Evolutionary conservation across 2,797 vertebrate species (phyloP).

Genomic region (Acanthornis magna): DNA sequence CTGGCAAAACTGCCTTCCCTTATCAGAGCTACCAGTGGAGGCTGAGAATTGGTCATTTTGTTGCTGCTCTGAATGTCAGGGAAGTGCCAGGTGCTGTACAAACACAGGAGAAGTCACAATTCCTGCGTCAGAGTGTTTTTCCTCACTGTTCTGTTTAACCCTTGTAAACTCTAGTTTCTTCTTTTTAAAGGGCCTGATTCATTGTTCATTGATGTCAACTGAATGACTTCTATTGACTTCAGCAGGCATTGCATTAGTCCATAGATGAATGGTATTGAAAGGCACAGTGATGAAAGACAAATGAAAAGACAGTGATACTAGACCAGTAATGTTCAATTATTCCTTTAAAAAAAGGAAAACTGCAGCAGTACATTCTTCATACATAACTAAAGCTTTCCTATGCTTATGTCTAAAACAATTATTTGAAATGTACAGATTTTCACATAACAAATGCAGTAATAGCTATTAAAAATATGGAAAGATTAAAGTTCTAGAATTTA

Average conservation of each 20-base stretch:
- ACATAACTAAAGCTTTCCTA: background rate
- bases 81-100: background rate
- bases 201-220: constrained; percentile 49
- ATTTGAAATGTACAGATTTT: background rate
- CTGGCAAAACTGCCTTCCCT: background rate
- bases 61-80: background rate
- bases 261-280: constrained; percentile 61
- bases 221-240: constrained; percentile 65
- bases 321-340: background rate
- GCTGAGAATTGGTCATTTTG: background rate
- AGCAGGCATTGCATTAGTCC: constrained; percentile 44
- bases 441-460: background rate
- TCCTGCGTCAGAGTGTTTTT: background rate
- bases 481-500: background rate
- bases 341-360: background rate
- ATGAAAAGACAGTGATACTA: constrained; percentile 33
- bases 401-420: background rate
- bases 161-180: constrained; percentile 48
- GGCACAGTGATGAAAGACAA: constrained; percentile 47
- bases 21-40: background rate
- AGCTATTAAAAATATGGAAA: background rate
- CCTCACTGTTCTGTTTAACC: constrained; percentile 35
- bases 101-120: background rate
- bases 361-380: background rate
- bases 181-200: constrained; percentile 46